phyloP scores from a whole-genome alignment of 2,113 vertebrate species.

The Scytalopus superciliaris region DNA sequence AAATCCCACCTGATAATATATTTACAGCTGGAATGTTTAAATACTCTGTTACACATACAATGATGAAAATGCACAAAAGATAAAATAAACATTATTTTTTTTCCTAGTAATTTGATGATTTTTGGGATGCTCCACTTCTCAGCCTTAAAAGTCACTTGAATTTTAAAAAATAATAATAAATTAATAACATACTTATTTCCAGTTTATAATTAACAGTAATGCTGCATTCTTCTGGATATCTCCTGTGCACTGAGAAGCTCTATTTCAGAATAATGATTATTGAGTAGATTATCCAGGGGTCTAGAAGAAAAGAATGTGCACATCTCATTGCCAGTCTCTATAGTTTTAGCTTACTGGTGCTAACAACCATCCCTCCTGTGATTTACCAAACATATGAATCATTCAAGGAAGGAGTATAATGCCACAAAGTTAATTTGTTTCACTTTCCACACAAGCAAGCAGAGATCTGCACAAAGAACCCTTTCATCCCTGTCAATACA shows the following conservation, averaged over 20 bases:
- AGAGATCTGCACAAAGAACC: background rate
- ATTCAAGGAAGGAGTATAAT: background rate
- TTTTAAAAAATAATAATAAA: background rate
- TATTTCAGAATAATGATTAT: background rate
- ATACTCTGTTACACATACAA: background rate
- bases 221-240: background rate
- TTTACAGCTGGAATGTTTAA: background rate
- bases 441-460: background rate
- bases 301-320: background rate
- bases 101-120: background rate
- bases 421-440: background rate
- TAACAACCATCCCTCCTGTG: background rate
- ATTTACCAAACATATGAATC: background rate
- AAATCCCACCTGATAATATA: background rate
- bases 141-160: background rate
- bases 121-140: background rate
- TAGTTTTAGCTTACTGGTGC: background rate
- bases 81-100: background rate
- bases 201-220: background rate
- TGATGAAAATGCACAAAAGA: background rate
- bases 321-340: background rate
- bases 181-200: background rate
- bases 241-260: background rate
- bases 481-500: background rate
- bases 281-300: background rate